Evolutionary conservation across 2,797 vertebrate genomes (phyloP).

Genomic region (Pterois miles): DNA sequence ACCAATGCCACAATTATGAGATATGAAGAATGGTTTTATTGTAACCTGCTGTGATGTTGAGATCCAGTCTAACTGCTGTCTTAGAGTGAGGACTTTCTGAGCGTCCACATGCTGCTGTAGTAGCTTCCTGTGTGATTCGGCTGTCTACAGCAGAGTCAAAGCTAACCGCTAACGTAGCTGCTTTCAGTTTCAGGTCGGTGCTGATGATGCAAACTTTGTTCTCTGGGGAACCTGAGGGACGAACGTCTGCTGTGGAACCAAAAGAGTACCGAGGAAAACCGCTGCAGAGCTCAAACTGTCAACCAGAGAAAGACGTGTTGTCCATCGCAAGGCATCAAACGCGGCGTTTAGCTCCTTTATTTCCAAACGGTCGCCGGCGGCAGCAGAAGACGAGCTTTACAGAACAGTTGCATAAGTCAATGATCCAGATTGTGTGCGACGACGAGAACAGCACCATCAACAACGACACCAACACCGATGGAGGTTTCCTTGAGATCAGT

Average conservation of each 20-base stretch:
- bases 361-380: slow-evolving; percentile 42
- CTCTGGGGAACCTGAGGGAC: neutral
- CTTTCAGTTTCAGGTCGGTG: neutral
- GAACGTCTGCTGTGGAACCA: neutral
- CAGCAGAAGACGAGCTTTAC: slow-evolving; percentile 44
- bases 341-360: slow-evolving; percentile 30
- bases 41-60: neutral
- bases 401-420: slow-evolving; percentile 79
- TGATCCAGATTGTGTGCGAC: slow-evolving; percentile 69
- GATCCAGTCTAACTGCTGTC: neutral
- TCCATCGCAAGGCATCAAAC: slow-evolving; percentile 71
- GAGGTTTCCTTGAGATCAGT: slow-evolving; percentile 64
- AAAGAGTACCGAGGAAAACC: neutral
- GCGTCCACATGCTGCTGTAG: too few species aligned
- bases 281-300: neutral
- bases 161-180: neutral
- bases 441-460: slow-evolving; percentile 70
- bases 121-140: neutral
- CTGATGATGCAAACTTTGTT: neutral
- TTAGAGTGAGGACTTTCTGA: too few species aligned
- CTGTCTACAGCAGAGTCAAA: neutral
- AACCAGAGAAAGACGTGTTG: slow-evolving; percentile 21
- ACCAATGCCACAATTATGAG: neutral
- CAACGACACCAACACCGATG: slow-evolving; percentile 65
- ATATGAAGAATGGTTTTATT: neutral